Percentiles rank a stretch among this genome's conserved stretches.
These are phyloP conservation scores for Vidua chalybeata DNA, from an alignment of 2,113 vertebrate genomes.

Conservation along the genomic window DNA sequence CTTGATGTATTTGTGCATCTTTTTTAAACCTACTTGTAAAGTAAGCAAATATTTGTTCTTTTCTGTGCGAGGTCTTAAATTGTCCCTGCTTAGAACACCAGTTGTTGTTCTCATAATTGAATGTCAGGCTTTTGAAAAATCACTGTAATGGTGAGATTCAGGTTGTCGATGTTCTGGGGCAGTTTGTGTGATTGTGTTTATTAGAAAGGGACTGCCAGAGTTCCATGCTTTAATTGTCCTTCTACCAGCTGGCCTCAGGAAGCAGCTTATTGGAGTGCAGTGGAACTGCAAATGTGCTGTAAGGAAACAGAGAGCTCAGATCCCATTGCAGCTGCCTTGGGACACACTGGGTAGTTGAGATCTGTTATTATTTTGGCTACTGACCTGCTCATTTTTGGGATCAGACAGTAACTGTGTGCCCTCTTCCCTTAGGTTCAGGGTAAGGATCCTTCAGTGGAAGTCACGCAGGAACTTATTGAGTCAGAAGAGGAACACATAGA, in stretches of 20 bases:
- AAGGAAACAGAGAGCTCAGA: not conserved
- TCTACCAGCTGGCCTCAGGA: not conserved
- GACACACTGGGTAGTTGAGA: not conserved
- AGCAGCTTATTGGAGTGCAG: not conserved
- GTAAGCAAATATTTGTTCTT: not conserved
- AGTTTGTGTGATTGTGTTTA: not conserved
- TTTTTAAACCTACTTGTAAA: not conserved
- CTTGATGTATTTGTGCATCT: not conserved
- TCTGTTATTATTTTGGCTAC: not conserved
- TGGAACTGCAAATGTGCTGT: not conserved
- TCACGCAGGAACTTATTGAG: conserved; percentile 98
- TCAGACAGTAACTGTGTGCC: not conserved
- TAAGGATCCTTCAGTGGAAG: conserved; percentile 96
- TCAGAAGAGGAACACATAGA: conserved; percentile 97
- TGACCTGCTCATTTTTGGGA: not conserved
- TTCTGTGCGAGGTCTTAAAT: not conserved
- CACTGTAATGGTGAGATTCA: not conserved
- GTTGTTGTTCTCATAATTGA: not conserved
- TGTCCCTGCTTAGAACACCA: not conserved
- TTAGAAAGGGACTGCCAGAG: not conserved
- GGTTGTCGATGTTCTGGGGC: not conserved
- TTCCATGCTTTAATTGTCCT: not conserved
- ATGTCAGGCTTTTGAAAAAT: not conserved
- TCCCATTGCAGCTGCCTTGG: not conserved
- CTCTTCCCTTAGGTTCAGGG: conserved; percentile 87